phyloP scores from a whole-genome alignment of 2,888 invertebrate genomes.

The Drosophila eohydei region DNA sequence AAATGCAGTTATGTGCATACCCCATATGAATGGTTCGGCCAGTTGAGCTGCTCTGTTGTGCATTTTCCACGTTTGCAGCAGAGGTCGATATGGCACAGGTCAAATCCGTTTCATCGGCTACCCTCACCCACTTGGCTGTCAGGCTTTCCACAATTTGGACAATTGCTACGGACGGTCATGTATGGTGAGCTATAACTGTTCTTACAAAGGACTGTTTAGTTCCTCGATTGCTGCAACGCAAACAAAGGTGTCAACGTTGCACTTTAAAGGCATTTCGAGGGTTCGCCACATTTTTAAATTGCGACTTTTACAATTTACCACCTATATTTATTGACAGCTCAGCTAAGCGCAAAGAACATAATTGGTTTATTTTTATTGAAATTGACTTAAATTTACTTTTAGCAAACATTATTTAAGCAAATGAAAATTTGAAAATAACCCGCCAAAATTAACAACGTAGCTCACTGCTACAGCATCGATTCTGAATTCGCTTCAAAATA shows the following conservation, averaged over 20 bases:
- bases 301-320: not conserved
- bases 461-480: slow-evolving; percentile 10
- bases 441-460: not conserved
- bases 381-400: not conserved
- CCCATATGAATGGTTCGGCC: not conserved
- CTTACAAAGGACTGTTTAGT: not conserved
- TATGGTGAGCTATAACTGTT: slow-evolving; percentile 8
- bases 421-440: not conserved
- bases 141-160: slow-evolving; percentile 8
- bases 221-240: not conserved
- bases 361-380: not conserved
- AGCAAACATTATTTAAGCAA: no score
- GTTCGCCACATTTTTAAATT: not conserved
- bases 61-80: slow-evolving; percentile 9
- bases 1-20: slow-evolving; percentile 1
- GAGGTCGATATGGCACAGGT: slow-evolving; percentile 9
- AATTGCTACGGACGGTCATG: not conserved
- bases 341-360: not conserved
- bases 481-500: not conserved
- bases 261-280: not conserved
- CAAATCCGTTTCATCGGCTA: slow-evolving; percentile 16
- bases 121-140: slow-evolving; percentile 7
- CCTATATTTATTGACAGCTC: rapidly evolving
- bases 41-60: slow-evolving; percentile 17
- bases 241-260: slow-evolving; percentile 3